A percentile compares a stretch with the other conserved stretches of the same genome.
These are phyloP conservation scores for Carassius auratus DNA, from an alignment of 2,113 vertebrate species.

Conservation along the genomic window DNA sequence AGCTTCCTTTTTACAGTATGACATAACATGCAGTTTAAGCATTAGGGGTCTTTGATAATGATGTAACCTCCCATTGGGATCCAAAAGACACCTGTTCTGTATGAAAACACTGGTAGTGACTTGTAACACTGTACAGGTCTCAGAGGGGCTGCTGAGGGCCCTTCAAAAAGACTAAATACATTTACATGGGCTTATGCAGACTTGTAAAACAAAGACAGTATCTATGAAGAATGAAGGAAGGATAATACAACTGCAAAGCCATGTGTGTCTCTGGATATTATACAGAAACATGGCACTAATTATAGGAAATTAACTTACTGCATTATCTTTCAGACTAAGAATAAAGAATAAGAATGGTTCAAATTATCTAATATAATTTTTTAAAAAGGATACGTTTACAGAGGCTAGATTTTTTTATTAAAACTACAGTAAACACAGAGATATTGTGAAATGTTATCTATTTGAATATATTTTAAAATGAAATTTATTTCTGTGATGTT, in stretches of 20 bases:
- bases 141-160: not conserved
- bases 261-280: not conserved
- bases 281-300: not conserved
- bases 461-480: no score
- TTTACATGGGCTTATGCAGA: not conserved
- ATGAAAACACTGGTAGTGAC: conserved; percentile 45
- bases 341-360: not conserved
- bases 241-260: not conserved
- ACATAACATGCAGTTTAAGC: not conserved
- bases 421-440: not conserved
- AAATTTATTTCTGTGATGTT: no score
- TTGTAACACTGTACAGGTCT: conserved; percentile 13
- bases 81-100: conserved; percentile 41
- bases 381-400: not conserved
- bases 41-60: not conserved
- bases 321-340: not conserved
- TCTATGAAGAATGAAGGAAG: not conserved
- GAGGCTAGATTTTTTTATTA: not conserved
- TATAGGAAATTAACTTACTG: not conserved
- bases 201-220: not conserved
- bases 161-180: conserved; percentile 3
- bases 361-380: not conserved
- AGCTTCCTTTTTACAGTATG: conserved; percentile 15
- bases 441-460: not conserved
- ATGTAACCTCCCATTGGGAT: conserved; percentile 40